A percentile compares a stretch with the other conserved stretches of the same genome.
phyloP scores from a whole-genome alignment of 2,113 vertebrate species.

The Boleophthalmus pectinirostris region DNA sequence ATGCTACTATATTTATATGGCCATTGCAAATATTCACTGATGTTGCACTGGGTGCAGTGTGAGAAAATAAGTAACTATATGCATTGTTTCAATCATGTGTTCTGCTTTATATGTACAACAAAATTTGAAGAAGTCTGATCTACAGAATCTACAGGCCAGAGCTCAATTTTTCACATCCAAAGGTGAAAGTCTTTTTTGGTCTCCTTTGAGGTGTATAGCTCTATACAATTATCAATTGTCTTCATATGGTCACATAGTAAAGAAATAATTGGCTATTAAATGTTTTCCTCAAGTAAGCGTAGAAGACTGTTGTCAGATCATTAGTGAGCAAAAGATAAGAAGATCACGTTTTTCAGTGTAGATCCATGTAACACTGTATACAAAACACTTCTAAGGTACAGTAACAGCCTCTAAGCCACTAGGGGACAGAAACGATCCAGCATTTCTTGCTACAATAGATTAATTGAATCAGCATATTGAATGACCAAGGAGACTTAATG shows the following conservation, averaged over 20 bases:
- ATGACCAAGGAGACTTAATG: not conserved
- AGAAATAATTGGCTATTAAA: not conserved
- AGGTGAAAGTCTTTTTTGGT: not conserved
- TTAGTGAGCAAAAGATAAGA: not conserved
- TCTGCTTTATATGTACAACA: no score
- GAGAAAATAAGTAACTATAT: no score
- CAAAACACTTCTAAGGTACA: not conserved
- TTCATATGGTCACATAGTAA: not conserved
- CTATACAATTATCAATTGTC: not conserved
- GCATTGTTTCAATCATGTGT: no score
- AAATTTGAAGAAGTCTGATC: not conserved
- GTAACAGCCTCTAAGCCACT: constrained; percentile 3
- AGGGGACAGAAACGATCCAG: constrained; percentile 25
- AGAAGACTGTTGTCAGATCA: not conserved
- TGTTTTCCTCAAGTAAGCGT: not conserved
- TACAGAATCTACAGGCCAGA: not conserved
- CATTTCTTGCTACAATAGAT: not conserved
- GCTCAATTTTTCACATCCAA: not conserved
- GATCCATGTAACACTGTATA: not conserved
- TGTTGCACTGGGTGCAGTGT: no score
- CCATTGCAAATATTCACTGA: no score
- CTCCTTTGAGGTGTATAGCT: not conserved
- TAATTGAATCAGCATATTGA: not conserved
- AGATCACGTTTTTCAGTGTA: not conserved
- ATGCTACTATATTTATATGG: no score